Base-by-base conservation (phyloP, 2,113 vertebrate species). In the Symphodus melops region DNA sequence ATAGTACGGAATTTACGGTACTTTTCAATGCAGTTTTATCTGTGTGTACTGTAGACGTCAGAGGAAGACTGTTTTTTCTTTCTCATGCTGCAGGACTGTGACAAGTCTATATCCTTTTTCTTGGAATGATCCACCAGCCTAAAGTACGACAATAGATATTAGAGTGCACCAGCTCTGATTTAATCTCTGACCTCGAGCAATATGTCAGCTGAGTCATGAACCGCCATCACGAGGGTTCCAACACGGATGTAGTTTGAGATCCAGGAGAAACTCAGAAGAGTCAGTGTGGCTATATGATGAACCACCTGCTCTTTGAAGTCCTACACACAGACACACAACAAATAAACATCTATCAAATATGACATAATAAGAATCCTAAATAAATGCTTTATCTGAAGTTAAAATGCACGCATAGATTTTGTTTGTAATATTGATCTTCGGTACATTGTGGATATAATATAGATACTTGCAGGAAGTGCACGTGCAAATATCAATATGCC, bases 201-300 rank as follows among this genome's bases (percentile, higher is more conserved):
- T 68, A 97, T 90, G 79, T 99, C 97, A 0, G 97, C 93, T 9
- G 91, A 91, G 52, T 99, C 97, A 0, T 99, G 97, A 46, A 96
- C 84, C 1, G 94, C 82, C 58, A 99, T 95, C 81, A 97, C 96
- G 4, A 99, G 85, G 0, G 96, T 98, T 33, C 97, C 96, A 0
- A 97, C 68, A 14, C 97, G 96, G 65, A 97, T 90, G 0, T 97
- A 98, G 89, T 98, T 99, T 77, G 92, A 94, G 53, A 96, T 95
- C 96, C 96, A 99, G 52, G 97, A 98, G 90, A 94, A 93, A n/a
- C 94, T 95, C 91, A 99, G 94, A 71, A 99, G 78, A 39, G 86
- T 94, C 49, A 99, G 82, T 14, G 97, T 97, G 68, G 96, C 96
- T 71, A 97, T 87, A 83, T 98, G 97, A 85, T 99, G 97, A 67